Conservation (phyloP, 2,797 vertebrate species). For the Hirundo rustica region DNA sequence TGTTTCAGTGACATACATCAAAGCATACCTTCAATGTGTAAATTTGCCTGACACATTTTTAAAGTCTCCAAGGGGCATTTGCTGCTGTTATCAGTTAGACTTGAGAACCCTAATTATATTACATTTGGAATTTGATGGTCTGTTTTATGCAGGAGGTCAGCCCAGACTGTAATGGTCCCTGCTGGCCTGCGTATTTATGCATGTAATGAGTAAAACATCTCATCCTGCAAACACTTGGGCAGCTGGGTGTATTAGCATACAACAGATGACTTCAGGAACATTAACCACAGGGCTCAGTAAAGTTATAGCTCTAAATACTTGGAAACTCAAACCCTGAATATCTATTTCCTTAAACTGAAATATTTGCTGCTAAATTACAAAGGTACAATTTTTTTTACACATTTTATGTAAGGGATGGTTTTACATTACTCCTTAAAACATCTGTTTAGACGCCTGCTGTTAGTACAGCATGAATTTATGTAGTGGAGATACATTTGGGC, state of each 20-base stretch:
- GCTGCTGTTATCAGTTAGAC: slow-evolving; percentile 66
- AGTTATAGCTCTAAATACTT: not conserved
- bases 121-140: slow-evolving; percentile 55
- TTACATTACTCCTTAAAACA: not conserved
- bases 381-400: rapidly evolving
- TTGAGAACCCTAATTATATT: slow-evolving; percentile 58
- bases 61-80: slow-evolving; percentile 49
- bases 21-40: slow-evolving; percentile 51
- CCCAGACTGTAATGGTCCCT: slow-evolving; percentile 18
- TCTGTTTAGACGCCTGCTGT: not conserved
- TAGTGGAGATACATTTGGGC: not conserved
- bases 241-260: not conserved
- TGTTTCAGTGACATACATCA: slow-evolving; percentile 55
- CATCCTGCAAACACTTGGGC: not conserved
- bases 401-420: not conserved
- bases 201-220: not conserved
- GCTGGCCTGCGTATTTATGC: not conserved
- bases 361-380: not conserved
- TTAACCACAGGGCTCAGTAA: not conserved
- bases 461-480: not conserved
- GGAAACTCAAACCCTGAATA: not conserved
- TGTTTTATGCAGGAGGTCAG: slow-evolving; percentile 59
- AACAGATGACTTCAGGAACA: not conserved
- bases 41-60: slow-evolving; percentile 66
- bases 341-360: not conserved